Conservation (phyloP, 2,113 vertebrate species). For the Urocolius indicus region DNA sequence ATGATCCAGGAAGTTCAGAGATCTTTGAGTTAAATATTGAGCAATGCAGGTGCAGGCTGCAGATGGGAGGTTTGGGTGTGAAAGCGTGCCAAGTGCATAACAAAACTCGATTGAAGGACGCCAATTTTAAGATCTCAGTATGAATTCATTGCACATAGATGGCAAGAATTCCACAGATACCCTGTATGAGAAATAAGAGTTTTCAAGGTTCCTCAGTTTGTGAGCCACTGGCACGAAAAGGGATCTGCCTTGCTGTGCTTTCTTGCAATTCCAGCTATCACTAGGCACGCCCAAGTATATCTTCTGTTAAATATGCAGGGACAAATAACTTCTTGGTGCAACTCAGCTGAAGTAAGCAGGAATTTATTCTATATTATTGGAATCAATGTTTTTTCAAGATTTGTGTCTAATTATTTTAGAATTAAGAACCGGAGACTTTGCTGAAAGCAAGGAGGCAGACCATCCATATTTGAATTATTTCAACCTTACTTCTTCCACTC, state of each 20-base stretch:
- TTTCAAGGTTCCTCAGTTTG: slow-evolving; percentile 19
- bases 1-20: slow-evolving; percentile 55
- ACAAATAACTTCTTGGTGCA: background rate
- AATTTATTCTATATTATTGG: background rate
- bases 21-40: slow-evolving; percentile 42
- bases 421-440: slow-evolving; percentile 6
- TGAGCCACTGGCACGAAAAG: background rate
- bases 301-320: background rate
- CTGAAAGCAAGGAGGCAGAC: background rate
- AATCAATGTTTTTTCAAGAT: background rate
- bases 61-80: slow-evolving; percentile 67
- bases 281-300: background rate
- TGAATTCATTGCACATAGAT: slow-evolving; percentile 51
- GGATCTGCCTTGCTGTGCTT: background rate
- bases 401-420: slow-evolving; percentile 9
- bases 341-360: background rate
- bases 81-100: slow-evolving; percentile 68
- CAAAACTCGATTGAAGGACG: slow-evolving; percentile 76
- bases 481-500: background rate
- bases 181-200: slow-evolving; percentile 41
- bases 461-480: background rate
- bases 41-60: slow-evolving; percentile 75
- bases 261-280: background rate
- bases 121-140: slow-evolving; percentile 63
- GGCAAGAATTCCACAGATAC: slow-evolving; percentile 61